Conservation (phyloP, 1,140 invertebrate genomes). For the Scaptomyza graminum region DNA sequence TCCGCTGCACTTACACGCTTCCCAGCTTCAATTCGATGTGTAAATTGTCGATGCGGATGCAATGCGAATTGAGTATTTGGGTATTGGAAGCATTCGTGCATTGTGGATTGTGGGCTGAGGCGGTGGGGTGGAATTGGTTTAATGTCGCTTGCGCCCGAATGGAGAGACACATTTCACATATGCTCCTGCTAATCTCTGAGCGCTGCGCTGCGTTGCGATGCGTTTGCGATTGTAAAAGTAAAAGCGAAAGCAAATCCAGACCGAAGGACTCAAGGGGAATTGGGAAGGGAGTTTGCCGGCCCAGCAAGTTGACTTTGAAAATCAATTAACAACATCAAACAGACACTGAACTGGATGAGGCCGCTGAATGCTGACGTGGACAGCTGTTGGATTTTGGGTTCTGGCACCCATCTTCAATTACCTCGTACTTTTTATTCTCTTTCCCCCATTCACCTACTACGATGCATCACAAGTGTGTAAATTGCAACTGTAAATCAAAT, state of each 20-base stretch:
- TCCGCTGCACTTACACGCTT: constrained; percentile 74
- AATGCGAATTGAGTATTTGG: constrained; percentile 7
- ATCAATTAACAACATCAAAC: constrained; percentile 84
- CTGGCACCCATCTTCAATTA: constrained; percentile 11
- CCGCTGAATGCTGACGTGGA: constrained; percentile 59
- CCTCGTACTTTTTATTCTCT: background rate
- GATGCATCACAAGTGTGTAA: constrained; percentile 66
- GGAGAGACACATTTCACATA: constrained; percentile 74
- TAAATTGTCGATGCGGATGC: constrained; percentile 41
- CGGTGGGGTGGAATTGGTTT: constrained; percentile 68
- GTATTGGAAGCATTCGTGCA: constrained; percentile 11
- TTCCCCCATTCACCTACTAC: constrained; percentile 9
- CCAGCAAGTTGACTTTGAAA: constrained; percentile 78
- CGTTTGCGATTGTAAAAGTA: constrained; percentile 12
- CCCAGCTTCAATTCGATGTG: constrained; percentile 34
- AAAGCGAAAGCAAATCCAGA: constrained; percentile 58
- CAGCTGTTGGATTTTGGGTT: constrained; percentile 60
- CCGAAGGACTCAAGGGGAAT: background rate
- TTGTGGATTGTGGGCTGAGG: constrained; percentile 51
- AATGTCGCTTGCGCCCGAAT: constrained; percentile 80
- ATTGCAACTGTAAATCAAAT: constrained; percentile 83
- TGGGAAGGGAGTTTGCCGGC: constrained; percentile 5
- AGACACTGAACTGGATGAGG: constrained; percentile 51
- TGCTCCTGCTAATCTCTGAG: constrained; percentile 76
- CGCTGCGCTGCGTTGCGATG: constrained; percentile 25